Evolutionary conservation across 2,888 invertebrate genomes (phyloP).

Genomic region (Yponomeuta malinellus): DNA sequence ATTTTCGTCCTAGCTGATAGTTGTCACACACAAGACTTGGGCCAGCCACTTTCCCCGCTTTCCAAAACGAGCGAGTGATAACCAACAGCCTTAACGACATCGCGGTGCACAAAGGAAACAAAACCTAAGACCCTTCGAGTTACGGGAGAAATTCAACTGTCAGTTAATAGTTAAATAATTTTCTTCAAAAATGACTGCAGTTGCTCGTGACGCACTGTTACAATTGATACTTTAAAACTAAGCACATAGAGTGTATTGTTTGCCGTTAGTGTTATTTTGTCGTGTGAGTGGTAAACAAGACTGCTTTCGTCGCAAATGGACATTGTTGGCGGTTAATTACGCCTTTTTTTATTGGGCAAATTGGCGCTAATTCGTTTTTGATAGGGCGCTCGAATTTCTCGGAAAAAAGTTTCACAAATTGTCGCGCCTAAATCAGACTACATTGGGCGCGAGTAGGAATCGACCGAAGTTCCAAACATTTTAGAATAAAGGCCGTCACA

Average conservation of each 20-base stretch:
- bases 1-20: slow-evolving; percentile 2
- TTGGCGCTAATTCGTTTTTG: slow-evolving; percentile 45
- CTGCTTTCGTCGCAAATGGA: background rate
- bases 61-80: slow-evolving; percentile 51
- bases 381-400: slow-evolving; percentile 33
- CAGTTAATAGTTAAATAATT: background rate
- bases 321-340: background rate
- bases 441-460: no score
- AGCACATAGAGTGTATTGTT: background rate
- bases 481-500: no score
- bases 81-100: slow-evolving; percentile 37
- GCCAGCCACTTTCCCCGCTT: slow-evolving; percentile 64
- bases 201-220: background rate
- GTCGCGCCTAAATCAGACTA: no score
- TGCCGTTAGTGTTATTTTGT: background rate
- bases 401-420: slow-evolving; percentile 25
- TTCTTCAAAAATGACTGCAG: slow-evolving; percentile 6
- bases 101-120: slow-evolving; percentile 22
- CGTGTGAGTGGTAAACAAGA: background rate
- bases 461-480: no score
- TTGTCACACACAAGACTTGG: slow-evolving; percentile 24
- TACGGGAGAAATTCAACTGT: background rate
- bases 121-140: slow-evolving; percentile 15
- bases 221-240: background rate
- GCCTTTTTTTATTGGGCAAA: slow-evolving; percentile 27